Conservation (phyloP, 2,888 invertebrate species). For the Empis livida region DNA sequence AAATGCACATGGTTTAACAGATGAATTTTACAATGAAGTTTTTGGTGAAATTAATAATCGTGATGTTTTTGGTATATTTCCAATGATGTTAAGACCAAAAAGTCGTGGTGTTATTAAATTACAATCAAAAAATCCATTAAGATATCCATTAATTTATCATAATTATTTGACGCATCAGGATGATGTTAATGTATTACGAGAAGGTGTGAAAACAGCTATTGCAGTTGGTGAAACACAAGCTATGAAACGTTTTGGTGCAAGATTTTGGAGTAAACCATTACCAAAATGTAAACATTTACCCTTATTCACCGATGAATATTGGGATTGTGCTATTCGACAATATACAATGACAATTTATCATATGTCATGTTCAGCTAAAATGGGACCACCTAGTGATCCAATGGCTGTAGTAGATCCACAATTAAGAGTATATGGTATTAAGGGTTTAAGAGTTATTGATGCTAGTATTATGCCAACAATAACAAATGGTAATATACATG, state of each 20-base stretch:
- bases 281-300: constrained; percentile 75
- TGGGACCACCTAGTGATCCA: constrained; percentile 65
- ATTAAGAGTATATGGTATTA: constrained; percentile 61
- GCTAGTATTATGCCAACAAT: constrained; percentile 81
- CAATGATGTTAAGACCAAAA: constrained; percentile 81
- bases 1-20: constrained; percentile 65
- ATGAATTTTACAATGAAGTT: constrained; percentile 68
- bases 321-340: constrained; percentile 71
- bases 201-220: constrained; percentile 75
- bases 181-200: constrained; percentile 69
- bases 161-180: constrained; percentile 82
- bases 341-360: constrained; percentile 84
- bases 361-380: constrained; percentile 70
- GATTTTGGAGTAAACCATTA: constrained; percentile 56
- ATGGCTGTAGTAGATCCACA: constrained; percentile 71
- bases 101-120: constrained; percentile 71
- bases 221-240: constrained; percentile 68
- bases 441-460: constrained; percentile 70
- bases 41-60: constrained; percentile 56
- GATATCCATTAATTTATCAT: constrained; percentile 78
- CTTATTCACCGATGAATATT: constrained; percentile 68
- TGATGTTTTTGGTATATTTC: constrained; percentile 71
- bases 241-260: constrained; percentile 64
- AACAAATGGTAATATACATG: constrained; percentile 78
- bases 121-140: constrained; percentile 52